Conservation (phyloP, 2,113 vertebrate genomes). For the Mustela nigripes region DNA sequence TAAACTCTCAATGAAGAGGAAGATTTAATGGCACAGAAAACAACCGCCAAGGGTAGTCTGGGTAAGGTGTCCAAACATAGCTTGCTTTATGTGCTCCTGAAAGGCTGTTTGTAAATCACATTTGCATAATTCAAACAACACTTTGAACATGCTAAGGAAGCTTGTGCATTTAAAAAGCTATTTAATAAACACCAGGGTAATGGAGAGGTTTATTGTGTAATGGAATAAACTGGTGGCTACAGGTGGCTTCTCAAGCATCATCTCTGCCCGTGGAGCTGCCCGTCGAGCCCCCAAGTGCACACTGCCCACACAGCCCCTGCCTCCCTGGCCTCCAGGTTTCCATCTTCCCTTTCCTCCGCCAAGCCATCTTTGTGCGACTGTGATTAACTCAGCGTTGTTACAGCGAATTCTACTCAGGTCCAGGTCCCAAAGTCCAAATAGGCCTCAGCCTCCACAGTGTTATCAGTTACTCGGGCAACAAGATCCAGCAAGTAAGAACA, state of each 20-base stretch:
- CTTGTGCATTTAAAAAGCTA: not conserved
- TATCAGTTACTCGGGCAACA: not conserved
- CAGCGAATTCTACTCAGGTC: not conserved
- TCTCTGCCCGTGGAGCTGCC: not conserved
- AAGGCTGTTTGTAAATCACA: constrained; percentile 57
- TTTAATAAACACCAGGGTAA: not conserved
- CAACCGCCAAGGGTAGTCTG: not conserved
- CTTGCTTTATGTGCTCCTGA: constrained; percentile 47
- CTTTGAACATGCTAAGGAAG: not conserved
- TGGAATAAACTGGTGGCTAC: not conserved
- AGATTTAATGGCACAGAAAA: constrained; percentile 60
- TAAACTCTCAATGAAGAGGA: constrained; percentile 28
- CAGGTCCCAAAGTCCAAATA: not conserved
- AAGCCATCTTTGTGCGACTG: not conserved
- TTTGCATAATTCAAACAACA: constrained; percentile 33
- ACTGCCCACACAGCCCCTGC: not conserved
- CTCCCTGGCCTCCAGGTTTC: not conserved
- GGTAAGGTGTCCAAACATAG: not conserved
- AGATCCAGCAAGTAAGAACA: not conserved
- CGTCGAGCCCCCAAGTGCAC: not conserved
- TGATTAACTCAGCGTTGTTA: not conserved
- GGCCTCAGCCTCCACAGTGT: not conserved
- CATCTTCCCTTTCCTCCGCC: not conserved
- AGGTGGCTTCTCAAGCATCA: not conserved
- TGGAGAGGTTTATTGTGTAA: not conserved